Conservation (phyloP, 2,113 vertebrate species). For the Lichenostomus cassidix region DNA sequence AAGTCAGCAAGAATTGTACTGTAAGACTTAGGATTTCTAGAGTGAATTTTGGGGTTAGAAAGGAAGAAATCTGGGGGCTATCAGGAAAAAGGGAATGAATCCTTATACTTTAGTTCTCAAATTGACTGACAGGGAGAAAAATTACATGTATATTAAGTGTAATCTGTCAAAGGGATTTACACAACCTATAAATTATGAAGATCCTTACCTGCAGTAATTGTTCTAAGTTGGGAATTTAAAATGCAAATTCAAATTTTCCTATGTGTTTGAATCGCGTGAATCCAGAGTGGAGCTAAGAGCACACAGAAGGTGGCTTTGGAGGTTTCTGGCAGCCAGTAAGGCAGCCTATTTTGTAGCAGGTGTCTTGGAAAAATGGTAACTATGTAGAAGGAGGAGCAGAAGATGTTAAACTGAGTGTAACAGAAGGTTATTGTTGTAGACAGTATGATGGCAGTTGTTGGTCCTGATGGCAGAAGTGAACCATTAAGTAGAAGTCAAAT, state of each 20-base stretch:
- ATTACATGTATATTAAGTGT: neutral
- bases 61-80: neutral
- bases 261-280: fast-evolving
- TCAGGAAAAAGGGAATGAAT: neutral
- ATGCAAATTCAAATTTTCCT: neutral
- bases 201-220: neutral
- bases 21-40: neutral
- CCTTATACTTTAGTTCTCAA: neutral
- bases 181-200: neutral
- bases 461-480: neutral
- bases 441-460: neutral
- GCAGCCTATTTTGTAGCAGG: neutral
- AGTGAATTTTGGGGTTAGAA: neutral
- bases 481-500: neutral
- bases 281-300: neutral
- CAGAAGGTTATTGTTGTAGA: neutral
- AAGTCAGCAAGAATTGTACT: neutral
- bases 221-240: neutral
- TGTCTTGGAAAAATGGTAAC: neutral
- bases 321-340: neutral
- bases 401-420: neutral
- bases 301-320: neutral
- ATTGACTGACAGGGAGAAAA: neutral
- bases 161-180: neutral
- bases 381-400: neutral